Evolutionary conservation across 1,140 invertebrate species (phyloP).

Genomic region (Cepaea nemoralis): DNA sequence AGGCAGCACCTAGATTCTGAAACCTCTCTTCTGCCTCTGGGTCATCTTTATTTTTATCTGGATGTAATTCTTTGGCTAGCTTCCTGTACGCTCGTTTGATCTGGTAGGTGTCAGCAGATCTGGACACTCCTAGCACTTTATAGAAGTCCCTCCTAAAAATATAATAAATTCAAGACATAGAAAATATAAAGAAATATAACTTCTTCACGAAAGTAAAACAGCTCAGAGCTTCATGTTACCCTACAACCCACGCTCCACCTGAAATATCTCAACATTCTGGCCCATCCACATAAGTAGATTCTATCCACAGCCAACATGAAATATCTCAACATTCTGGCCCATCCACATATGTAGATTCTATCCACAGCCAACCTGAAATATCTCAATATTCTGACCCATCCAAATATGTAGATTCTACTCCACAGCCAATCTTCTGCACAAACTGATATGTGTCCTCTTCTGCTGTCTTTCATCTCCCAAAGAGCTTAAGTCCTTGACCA

Average conservation of each 20-base stretch:
- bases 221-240: background rate
- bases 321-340: background rate
- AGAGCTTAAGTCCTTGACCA: no score
- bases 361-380: no score
- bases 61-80: slow-evolving; percentile 96
- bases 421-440: no score
- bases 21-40: slow-evolving; percentile 91
- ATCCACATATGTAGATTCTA: background rate
- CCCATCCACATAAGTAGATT: no score
- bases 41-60: slow-evolving; percentile 97
- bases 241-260: no score
- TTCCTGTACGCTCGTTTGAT: slow-evolving; percentile 98
- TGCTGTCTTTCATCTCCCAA: no score
- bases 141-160: slow-evolving; percentile 91
- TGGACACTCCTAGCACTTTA: slow-evolving; percentile 88
- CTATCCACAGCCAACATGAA: no score
- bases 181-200: no score
- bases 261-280: no score
- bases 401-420: background rate
- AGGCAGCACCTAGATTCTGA: slow-evolving; percentile 95
- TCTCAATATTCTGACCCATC: background rate
- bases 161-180: background rate
- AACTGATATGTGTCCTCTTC: no score
- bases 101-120: slow-evolving; percentile 88
- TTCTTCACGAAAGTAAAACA: background rate